Evolutionary conservation across 1,140 invertebrate genomes (phyloP).

Genomic region (Caenorhabditis briggsae): DNA sequence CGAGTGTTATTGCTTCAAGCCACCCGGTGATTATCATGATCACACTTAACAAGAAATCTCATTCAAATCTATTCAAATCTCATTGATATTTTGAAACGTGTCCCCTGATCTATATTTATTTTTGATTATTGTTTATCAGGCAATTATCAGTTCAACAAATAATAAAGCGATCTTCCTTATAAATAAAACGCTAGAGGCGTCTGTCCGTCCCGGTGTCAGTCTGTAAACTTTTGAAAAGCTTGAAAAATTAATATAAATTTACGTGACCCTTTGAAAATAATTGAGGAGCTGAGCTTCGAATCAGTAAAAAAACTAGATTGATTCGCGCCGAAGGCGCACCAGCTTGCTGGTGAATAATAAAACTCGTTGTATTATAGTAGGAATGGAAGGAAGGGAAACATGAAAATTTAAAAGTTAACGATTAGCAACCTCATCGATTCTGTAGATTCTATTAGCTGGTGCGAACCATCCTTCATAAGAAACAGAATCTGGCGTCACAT

Average conservation of each 20-base stretch:
- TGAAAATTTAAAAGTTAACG: not conserved
- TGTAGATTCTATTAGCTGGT: constrained; percentile 55
- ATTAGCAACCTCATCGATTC: constrained; percentile 62
- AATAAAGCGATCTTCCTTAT: constrained; percentile 44
- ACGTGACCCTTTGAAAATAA: too few relatives aligned
- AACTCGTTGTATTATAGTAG: constrained; percentile 1
- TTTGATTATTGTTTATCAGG: not conserved
- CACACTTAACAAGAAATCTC: not conserved
- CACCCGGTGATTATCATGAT: constrained; percentile 55
- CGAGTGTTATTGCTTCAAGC: constrained; percentile 77
- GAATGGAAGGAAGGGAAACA: not conserved
- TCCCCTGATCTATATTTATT: constrained; percentile 1
- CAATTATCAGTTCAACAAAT: not conserved
- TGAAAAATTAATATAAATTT: too few relatives aligned
- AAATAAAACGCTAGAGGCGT: too few relatives aligned
- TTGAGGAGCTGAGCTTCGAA: too few relatives aligned
- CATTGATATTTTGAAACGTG: constrained; percentile 1
- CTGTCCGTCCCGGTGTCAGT: too few relatives aligned
- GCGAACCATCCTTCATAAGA: constrained; percentile 64
- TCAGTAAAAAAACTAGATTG: too few relatives aligned
- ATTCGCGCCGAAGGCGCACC: too few relatives aligned
- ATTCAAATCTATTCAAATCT: not conserved
- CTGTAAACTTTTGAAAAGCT: too few relatives aligned
- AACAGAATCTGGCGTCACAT: constrained; percentile 60
- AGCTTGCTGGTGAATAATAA: not conserved